Evolutionary conservation across 2,113 vertebrate species (phyloP), one percentile per base, ranked within the genome.

Genomic region (Prunella himalayana): DNA sequence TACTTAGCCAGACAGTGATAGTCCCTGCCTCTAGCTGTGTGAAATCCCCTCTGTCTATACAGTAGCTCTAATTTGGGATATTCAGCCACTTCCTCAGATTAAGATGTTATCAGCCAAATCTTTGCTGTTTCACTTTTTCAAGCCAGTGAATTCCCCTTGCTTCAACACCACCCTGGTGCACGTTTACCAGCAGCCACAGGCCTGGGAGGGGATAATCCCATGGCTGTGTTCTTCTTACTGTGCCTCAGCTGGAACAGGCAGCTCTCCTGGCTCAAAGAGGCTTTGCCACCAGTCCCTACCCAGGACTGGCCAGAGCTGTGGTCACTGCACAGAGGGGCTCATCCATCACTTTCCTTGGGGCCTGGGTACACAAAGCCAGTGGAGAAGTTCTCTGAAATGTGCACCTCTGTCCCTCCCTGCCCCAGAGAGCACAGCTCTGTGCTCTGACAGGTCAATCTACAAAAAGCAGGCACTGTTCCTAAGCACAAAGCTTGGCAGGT

Each of bases 121-220:
- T 70, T 80, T 50, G 27, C 49, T 6, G 21, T 64, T 92, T 89
- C 39, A 49, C 21, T 69, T 77, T 49, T 64, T 76, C 90, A 88
- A 92, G 66, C 57, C 35, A 68, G 54, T 28, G 39, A 72, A 82
- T 64, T 76, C 51, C 49, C 81, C 6, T 1, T 10, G 39, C 60
- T 88, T 78, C 41, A 60, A 0, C 25, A 41, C 18, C 64, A 25
- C 60, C 33, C 17, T 0, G 2, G 28, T 2, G 1, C 35, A 17
- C 1, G 0, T 57, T 60, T 68, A 50, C 27, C 56, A 88, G 72
- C 88, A 96, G 69, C 75, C 56, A 45, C 18, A 1, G 7, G 22
- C 54, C 63, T 61, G 59, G 27, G 27, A 37, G 28, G 22, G 20
- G 41, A 75, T 45, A 64, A 82, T 7, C 50, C 71, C 3, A 3